Conservation (phyloP, 2,113 vertebrate species). For the Gymnarchus niloticus region DNA sequence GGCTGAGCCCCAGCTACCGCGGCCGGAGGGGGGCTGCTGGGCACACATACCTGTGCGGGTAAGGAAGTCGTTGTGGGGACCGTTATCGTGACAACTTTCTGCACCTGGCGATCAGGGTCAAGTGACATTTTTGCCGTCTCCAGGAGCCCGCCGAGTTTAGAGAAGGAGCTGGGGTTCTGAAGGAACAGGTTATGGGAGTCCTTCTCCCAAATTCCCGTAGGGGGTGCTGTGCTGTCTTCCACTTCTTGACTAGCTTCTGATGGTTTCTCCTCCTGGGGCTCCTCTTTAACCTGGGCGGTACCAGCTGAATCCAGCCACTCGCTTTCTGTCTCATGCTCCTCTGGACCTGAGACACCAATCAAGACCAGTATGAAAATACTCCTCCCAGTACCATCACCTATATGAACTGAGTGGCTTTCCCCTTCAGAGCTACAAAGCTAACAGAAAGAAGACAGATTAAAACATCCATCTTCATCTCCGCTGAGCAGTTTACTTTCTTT, state of each 20-base stretch:
- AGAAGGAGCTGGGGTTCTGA: conserved; percentile 75
- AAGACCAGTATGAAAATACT: neutral
- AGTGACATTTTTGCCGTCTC: conserved; percentile 76
- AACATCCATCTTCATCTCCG: too few relatives aligned
- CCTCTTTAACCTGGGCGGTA: conserved; percentile 81
- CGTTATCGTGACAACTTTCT: conserved; percentile 62
- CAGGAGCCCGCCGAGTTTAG: conserved; percentile 77
- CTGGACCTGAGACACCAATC: conserved; percentile 64
- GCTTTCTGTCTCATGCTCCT: conserved; percentile 89
- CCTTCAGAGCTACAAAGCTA: too few relatives aligned
- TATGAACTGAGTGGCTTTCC: too few relatives aligned
- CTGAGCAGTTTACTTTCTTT: too few relatives aligned
- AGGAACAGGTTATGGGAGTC: conserved; percentile 71
- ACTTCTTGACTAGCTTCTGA: neutral
- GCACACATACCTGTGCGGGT: conserved; percentile 62
- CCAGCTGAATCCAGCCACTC: conserved; percentile 76
- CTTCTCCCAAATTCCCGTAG: conserved; percentile 20
- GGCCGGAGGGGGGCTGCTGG: conserved; percentile 53
- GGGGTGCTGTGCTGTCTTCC: conserved; percentile 40
- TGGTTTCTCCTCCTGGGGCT: conserved; percentile 76
- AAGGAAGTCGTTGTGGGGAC: conserved; percentile 50
- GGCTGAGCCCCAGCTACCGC: conserved; percentile 39
- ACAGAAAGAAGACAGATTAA: too few relatives aligned
- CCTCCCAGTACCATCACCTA: too few relatives aligned
- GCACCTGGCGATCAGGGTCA: conserved; percentile 63